phyloP scores from a whole-genome alignment of 2,797 vertebrate genomes.

The Pangasius larnaudii region DNA sequence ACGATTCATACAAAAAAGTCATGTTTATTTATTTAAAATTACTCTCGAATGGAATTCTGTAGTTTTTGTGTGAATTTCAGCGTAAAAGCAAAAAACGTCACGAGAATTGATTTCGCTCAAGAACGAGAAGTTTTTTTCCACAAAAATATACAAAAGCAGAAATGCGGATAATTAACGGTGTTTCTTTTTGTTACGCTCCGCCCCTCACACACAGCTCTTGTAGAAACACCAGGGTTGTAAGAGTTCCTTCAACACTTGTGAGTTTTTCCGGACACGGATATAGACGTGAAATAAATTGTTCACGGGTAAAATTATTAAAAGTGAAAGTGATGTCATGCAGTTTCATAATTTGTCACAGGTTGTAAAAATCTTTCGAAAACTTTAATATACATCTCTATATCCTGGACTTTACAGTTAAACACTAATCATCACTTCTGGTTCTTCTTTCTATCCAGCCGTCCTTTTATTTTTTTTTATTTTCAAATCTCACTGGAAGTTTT shows the following conservation, averaged over 20 bases:
- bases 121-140: neutral
- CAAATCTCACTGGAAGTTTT: slow-evolving; percentile 12
- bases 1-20: neutral
- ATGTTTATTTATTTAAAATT: neutral
- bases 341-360: neutral
- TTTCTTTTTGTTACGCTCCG: neutral
- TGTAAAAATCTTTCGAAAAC: neutral
- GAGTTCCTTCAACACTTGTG: neutral
- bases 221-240: neutral
- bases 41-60: neutral
- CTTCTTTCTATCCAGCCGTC: neutral
- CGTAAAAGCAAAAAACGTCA: neutral
- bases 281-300: neutral
- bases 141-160: neutral
- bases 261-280: neutral
- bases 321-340: neutral
- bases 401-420: neutral
- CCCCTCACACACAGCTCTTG: neutral
- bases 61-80: neutral
- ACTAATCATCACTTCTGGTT: neutral
- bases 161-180: neutral
- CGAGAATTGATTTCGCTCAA: neutral
- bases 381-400: neutral
- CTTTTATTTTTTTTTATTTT: neutral
- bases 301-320: neutral